Base-by-base conservation (phyloP, 2,888 invertebrate genomes). In the Pasiphila rectangulata region DNA sequence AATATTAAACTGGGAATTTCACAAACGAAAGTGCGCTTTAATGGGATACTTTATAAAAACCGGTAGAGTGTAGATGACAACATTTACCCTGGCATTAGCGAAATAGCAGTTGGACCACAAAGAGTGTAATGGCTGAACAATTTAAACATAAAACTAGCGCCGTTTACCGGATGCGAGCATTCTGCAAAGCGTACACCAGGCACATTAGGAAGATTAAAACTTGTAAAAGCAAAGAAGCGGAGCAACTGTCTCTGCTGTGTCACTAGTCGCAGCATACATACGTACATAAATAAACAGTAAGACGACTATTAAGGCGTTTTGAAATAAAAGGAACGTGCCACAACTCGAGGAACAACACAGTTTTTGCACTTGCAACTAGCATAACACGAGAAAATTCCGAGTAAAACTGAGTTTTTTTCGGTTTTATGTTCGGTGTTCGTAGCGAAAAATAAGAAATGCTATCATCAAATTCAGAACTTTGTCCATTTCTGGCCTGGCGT, bases 191-290 rank as follows among this genome's bases (percentile, higher is more conserved):
- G 72, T 68, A 61, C 64, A 72, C 67, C 71, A 78, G 71, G 71
- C 69, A 75, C 87, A 87, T 87, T 87, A 86, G 85, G 75, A 71
- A 84, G 85, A 87, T 87, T 87, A 83, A 85, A 86, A 85, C 70
- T 79, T 76, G 75, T 73, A 79, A 82, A 83, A 77, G 83, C 79
- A 76, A 76, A 79, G 77, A 75, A 78, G 68, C 72, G 70, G 57
- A 68, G 58, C 59, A 66, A 70, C 60, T 63, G 73, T 67, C 64
- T 67, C 62, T 55, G 54, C 54, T 51, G 59, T 63, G 63, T 58
- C 59, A 63, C 61, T 59, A 56, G 50, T 46, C 51, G 48, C 57
- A 57, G 48, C 55, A 59, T 52, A 54, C 54, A 46, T 60, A 56
- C 55, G 47, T 60, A 57, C 59, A 58, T 57, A 61, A 63, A 61